Conservation (phyloP, 2,797 vertebrate genomes). For the Natrix natrix region DNA sequence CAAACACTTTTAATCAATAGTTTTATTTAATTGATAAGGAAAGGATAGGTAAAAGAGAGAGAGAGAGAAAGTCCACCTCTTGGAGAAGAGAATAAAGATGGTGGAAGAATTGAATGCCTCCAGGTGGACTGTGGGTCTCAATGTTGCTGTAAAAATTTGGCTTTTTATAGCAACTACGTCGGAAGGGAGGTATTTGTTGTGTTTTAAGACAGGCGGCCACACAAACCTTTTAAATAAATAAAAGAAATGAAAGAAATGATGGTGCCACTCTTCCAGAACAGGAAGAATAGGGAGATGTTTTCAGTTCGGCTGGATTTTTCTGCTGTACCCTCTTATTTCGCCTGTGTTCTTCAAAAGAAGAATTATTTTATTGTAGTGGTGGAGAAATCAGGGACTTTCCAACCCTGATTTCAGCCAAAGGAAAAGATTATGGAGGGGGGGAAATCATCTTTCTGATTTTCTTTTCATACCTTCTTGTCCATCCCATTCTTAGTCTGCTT, state of each 20-base stretch:
- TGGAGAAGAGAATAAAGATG: background rate
- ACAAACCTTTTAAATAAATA: background rate
- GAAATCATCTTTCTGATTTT: background rate
- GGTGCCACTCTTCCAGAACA: background rate
- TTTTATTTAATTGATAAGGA: background rate
- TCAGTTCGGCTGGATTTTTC: background rate
- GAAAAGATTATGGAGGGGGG: background rate
- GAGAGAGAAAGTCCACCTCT: background rate
- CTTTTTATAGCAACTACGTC: background rate
- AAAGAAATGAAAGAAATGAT: background rate
- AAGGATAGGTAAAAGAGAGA: background rate
- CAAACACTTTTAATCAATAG: background rate
- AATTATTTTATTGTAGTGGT: background rate
- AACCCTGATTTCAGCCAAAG: background rate
- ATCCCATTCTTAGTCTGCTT: background rate
- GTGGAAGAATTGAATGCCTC: background rate
- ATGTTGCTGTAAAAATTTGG: background rate
- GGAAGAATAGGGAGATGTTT: background rate
- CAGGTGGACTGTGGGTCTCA: background rate
- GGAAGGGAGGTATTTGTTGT: background rate
- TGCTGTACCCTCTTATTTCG: background rate
- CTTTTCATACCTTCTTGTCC: background rate
- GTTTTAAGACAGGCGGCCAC: background rate
- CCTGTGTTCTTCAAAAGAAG: background rate
- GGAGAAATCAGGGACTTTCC: background rate